Conservation (phyloP, 2,113 vertebrate genomes). For the Albula glossodonta region DNA sequence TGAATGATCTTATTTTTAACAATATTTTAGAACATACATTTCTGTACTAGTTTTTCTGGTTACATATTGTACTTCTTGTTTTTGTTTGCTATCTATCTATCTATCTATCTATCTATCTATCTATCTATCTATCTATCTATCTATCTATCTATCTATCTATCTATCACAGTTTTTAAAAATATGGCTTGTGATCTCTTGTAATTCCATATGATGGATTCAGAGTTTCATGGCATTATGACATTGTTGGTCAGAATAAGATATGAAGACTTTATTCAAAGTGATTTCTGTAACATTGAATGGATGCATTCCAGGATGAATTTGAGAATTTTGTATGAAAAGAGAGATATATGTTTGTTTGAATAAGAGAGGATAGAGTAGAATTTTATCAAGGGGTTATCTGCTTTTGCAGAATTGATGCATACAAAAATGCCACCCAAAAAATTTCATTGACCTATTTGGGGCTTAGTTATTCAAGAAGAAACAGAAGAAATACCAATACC, state of each 20-base stretch:
- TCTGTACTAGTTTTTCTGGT: no score
- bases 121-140: no score
- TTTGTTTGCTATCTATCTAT: no score
- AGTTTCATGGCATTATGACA: slow-evolving; percentile 43
- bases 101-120: no score
- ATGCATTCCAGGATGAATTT: background rate
- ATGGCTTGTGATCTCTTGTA: slow-evolving; percentile 48
- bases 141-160: no score
- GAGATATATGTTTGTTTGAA: background rate
- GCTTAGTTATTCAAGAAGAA: slow-evolving; percentile 15
- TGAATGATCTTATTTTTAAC: no score
- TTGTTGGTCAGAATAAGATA: background rate
- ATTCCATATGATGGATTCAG: slow-evolving; percentile 46
- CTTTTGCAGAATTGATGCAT: slow-evolving; percentile 2
- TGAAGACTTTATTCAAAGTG: slow-evolving; percentile 21
- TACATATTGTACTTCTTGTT: no score
- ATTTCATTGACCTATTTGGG: background rate
- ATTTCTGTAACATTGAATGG: slow-evolving; percentile 7
- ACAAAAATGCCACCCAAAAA: slow-evolving; percentile 11
- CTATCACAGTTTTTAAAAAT: slow-evolving; percentile 10
- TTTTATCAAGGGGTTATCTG: slow-evolving; percentile 14
- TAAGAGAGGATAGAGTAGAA: background rate
- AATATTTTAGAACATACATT: no score
- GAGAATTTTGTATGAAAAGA: background rate
- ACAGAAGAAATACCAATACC: slow-evolving; percentile 7